These are phyloP conservation scores for Elysia chlorotica DNA, from an alignment of 1,140 invertebrate species.

Conservation along the genomic window DNA sequence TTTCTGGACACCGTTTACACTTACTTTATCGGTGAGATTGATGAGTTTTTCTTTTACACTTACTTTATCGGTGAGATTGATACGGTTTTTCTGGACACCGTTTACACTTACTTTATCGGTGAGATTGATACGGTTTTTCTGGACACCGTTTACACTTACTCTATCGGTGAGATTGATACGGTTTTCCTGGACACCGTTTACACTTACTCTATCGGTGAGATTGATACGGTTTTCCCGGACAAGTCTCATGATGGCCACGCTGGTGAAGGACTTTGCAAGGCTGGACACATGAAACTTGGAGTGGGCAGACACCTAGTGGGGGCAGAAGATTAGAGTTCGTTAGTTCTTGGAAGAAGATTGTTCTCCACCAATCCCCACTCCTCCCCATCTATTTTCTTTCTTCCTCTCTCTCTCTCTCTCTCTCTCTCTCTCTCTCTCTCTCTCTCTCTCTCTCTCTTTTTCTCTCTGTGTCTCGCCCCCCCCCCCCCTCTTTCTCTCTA, in stretches of 20 bases:
- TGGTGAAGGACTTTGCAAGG: constrained; percentile 51
- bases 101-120: too few species aligned
- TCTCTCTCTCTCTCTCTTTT: too few species aligned
- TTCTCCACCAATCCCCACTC: not conserved
- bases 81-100: too few species aligned
- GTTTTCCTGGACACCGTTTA: not conserved
- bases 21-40: too few species aligned
- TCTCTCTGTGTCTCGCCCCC: not conserved
- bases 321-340: not conserved
- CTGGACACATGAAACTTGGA: constrained; percentile 37
- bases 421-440: too few species aligned
- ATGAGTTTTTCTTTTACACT: too few species aligned
- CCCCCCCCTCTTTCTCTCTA: not conserved
- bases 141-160: too few species aligned
- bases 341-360: not conserved
- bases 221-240: constrained; percentile 37
- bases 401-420: too few species aligned
- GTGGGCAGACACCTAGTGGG: not conserved
- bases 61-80: too few species aligned
- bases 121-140: too few species aligned
- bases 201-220: constrained; percentile 28
- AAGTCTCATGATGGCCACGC: constrained; percentile 46
- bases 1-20: too few species aligned
- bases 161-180: not conserved
- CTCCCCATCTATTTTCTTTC: too few species aligned